Percentiles rank a stretch among this genome's conserved stretches.
These are phyloP conservation scores for Prochilodus magdalenae DNA, from an alignment of 2,113 vertebrate genomes.

Conservation along the genomic window DNA sequence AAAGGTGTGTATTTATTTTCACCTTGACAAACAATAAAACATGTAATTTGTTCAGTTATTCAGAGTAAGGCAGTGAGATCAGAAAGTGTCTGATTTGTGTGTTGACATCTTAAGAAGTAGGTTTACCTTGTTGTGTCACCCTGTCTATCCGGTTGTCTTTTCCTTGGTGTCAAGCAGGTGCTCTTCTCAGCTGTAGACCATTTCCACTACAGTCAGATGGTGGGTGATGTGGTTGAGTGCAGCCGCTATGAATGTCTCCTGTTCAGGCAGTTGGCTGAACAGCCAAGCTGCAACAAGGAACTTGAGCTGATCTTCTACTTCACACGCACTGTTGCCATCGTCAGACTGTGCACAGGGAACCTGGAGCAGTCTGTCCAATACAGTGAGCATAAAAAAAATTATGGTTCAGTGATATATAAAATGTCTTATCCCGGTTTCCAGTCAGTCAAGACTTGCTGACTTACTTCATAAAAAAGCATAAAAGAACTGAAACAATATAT, in stretches of 20 bases:
- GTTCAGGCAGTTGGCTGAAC: neutral
- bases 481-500: too few species aligned
- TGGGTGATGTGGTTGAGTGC: neutral
- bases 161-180: neutral
- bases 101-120: too few species aligned
- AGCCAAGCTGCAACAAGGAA: constrained; percentile 1
- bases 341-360: constrained; percentile 28
- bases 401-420: too few species aligned
- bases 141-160: too few species aligned
- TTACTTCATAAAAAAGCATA: too few species aligned
- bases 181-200: constrained; percentile 22
- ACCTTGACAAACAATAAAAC: too few species aligned
- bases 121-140: too few species aligned
- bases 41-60: too few species aligned
- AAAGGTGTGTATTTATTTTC: too few species aligned
- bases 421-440: too few species aligned
- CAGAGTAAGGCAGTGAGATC: too few species aligned
- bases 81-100: neutral
- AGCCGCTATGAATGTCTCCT: neutral
- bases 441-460: too few species aligned
- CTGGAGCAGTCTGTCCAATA: constrained; percentile 33
- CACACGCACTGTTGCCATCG: constrained; percentile 16
- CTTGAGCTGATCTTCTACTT: constrained; percentile 15
- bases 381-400: constrained; percentile 5
- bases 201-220: constrained; percentile 27